These are phyloP conservation scores for Nansenia antarctica DNA, from an alignment of 2,113 vertebrate species.

Conservation along the genomic window DNA sequence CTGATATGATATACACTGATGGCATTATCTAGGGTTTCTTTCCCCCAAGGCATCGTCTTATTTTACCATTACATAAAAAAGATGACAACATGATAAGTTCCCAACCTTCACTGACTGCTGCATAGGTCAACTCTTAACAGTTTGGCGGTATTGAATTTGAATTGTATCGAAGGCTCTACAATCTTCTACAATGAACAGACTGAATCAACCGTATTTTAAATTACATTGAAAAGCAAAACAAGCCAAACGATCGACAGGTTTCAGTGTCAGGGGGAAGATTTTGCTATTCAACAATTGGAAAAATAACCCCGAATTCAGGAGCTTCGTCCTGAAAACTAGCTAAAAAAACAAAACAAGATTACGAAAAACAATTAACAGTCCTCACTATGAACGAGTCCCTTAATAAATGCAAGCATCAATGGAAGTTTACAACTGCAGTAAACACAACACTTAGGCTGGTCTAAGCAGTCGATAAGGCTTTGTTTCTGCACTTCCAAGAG, in stretches of 20 bases:
- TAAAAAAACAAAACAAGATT: too few relatives aligned
- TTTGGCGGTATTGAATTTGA: neutral
- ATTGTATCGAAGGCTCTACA: neutral
- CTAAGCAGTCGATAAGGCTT: neutral
- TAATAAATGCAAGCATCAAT: neutral
- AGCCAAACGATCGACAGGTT: slow-evolving; percentile 2
- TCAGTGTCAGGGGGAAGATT: neutral
- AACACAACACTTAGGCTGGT: neutral
- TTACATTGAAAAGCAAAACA: neutral
- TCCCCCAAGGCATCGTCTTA: slow-evolving; percentile 53
- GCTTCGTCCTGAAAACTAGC: neutral
- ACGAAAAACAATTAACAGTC: too few relatives aligned
- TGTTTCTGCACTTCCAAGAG: slow-evolving; percentile 4
- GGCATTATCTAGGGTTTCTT: slow-evolving; percentile 39
- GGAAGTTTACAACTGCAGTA: neutral
- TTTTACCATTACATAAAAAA: slow-evolving; percentile 51
- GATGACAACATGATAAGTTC: slow-evolving; percentile 6
- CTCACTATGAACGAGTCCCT: neutral
- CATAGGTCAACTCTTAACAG: neutral
- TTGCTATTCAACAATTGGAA: too few relatives aligned
- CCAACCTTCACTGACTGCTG: slow-evolving; percentile 19
- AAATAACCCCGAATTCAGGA: neutral
- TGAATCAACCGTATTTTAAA: slow-evolving; percentile 15
- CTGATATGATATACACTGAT: slow-evolving; percentile 15
- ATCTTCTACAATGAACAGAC: slow-evolving; percentile 8